A percentile compares a stretch with the other conserved stretches of the same genome.
These are phyloP conservation scores for Misgurnus mizolepis DNA, from an alignment of 2,113 vertebrate species.

Conservation along the genomic window DNA sequence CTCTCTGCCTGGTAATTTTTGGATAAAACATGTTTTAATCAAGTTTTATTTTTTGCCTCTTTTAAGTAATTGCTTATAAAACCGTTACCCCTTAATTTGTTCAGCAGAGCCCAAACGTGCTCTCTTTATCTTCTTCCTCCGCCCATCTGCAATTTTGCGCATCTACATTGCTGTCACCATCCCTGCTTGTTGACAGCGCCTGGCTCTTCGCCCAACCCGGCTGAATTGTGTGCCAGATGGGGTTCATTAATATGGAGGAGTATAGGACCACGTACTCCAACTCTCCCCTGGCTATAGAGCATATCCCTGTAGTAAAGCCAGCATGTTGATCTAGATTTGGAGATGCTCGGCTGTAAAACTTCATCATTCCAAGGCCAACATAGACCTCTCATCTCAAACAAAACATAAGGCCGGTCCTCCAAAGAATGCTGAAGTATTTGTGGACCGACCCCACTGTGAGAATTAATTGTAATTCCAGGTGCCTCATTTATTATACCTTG, in stretches of 20 bases:
- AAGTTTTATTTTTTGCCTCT: too few relatives aligned
- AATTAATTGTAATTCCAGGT: neutral
- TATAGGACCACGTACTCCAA: neutral
- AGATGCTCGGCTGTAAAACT: neutral
- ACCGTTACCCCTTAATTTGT: neutral
- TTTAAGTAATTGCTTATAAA: too few relatives aligned
- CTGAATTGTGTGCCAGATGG: conserved; percentile 23
- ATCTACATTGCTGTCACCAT: neutral
- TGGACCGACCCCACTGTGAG: too few relatives aligned
- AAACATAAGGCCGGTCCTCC: neutral
- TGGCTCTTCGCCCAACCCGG: conserved; percentile 11
- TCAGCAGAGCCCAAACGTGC: neutral
- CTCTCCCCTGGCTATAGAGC: neutral
- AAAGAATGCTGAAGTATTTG: neutral
- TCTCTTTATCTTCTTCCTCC: neutral
- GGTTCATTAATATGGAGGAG: conserved; percentile 6
- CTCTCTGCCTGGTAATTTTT: too few relatives aligned
- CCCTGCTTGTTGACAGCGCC: conserved; percentile 27
- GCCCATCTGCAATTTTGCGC: neutral
- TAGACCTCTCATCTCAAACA: neutral
- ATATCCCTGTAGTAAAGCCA: neutral
- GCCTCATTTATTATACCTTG: too few relatives aligned
- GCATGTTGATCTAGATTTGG: neutral
- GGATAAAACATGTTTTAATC: too few relatives aligned
- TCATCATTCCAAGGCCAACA: neutral